phyloP scores from a whole-genome alignment of 2,888 invertebrate species.

The Tribolium freemani region DNA sequence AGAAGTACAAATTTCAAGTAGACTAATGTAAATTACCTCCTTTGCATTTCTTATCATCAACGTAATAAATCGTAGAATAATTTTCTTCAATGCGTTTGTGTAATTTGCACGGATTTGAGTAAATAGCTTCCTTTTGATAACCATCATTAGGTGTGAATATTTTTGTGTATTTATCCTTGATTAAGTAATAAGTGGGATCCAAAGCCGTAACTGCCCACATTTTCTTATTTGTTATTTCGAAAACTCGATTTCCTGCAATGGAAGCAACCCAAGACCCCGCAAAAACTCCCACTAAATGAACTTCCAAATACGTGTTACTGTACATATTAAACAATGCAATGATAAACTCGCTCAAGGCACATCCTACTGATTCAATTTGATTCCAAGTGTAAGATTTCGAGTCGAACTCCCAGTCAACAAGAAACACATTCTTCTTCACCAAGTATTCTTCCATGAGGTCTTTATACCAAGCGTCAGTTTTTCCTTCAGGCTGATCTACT shows the following conservation, averaged over 20 bases:
- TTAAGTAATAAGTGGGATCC: too few relatives aligned
- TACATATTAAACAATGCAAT: too few relatives aligned
- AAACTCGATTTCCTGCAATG: constrained; percentile 38
- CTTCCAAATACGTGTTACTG: too few relatives aligned
- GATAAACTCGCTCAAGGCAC: too few relatives aligned
- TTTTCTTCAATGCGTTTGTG: constrained; percentile 15
- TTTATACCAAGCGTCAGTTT: background rate
- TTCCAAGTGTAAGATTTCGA: constrained; percentile 7
- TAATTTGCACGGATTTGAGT: too few relatives aligned
- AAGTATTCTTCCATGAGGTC: too few relatives aligned
- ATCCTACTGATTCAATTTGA: constrained; percentile 32
- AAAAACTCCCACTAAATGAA: too few relatives aligned
- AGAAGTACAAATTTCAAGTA: background rate
- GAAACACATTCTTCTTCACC: constrained; percentile 48
- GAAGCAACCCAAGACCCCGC: too few relatives aligned
- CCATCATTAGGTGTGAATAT: too few relatives aligned
- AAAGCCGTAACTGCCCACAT: constrained; percentile 50
- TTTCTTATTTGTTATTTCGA: constrained; percentile 43
- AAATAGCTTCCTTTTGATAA: too few relatives aligned
- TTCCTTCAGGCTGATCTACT: constrained; percentile 30
- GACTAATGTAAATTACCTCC: constrained; percentile 24
- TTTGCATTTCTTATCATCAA: constrained; percentile 42
- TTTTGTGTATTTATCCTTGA: too few relatives aligned
- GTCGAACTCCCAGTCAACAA: constrained; percentile 41
- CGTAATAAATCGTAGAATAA: constrained; percentile 47